Evolutionary conservation across 2,113 vertebrate genomes (phyloP), one percentile per base, ranked within the genome.

Genomic region (Nasalis larvatus): DNA sequence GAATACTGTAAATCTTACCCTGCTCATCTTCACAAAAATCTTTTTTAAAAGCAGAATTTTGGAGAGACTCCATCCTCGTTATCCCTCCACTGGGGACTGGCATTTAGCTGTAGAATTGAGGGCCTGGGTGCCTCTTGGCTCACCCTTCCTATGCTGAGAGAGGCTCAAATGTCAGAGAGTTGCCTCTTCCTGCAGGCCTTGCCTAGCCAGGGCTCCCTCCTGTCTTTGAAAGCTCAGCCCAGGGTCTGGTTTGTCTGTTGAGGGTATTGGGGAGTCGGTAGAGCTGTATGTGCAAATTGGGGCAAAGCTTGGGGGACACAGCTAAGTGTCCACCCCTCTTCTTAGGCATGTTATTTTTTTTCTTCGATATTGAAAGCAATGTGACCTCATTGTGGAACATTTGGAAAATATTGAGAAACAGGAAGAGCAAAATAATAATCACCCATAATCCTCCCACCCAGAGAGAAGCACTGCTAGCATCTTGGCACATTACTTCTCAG

Each of bases 21-120:
- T 52, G 94, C 92, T 97, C 92, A 35, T 97, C 92, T 17, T 77
- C 77, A 86, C 71, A 10, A 2, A 27, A 77, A 73, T 68, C 35
- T 60, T 30, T 86, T 56, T 40, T 21, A 0, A 80, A 45, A 74
- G 35, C 56, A 52, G 77, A 17, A 37, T 87, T 42, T 60, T 40
- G 6, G 95, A 77, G 86, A 94, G 85, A 58, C 0, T 56, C 91
- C 86, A 17, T 52, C 84, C 91, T 82, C 4, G 0, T 18, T 86
- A 60, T 52, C 49, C 89, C 80, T 45, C 80, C 58, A n/a, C 25
- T 10, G 5, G 69, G 54, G 32, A 13, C 0, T 91, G 94, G 49
- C 63, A 12, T 66, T 87, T 20, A 77, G 58, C 78, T 14, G 73
- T 18, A 80, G 84, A 52, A 3, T 35, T 12, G 32, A 0, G 4